phyloP scores from a whole-genome alignment of 2,797 vertebrate genomes.

The Muraenolepis orangiensis region DNA sequence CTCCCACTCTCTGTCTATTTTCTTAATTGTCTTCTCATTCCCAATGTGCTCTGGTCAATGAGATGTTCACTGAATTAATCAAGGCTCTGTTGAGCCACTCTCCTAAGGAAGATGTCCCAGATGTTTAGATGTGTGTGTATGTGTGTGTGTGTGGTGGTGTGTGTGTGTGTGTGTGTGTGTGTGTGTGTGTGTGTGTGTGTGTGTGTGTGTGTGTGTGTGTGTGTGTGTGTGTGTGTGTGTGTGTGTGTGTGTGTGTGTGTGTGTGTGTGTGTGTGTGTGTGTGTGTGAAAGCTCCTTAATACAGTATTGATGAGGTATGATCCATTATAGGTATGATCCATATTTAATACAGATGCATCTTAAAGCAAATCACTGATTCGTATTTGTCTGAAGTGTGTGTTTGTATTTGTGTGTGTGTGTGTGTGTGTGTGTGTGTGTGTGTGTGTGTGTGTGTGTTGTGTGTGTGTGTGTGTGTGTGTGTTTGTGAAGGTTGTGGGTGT shows the following conservation, averaged over 20 bases:
- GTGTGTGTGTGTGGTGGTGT: not conserved
- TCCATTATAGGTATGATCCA: not conserved
- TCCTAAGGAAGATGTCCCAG: not conserved
- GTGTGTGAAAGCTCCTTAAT: not conserved
- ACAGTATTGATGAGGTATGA: not conserved
- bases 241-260: too few species aligned
- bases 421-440: not conserved
- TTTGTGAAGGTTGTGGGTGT: not conserved
- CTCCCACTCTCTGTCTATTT: not conserved
- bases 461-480: not conserved
- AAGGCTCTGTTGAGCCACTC: slow-evolving; percentile 9
- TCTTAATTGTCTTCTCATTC: not conserved
- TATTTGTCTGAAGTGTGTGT: not conserved
- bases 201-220: too few species aligned
- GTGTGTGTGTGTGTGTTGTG: too few species aligned
- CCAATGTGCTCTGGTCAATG: not conserved
- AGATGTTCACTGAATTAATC: not conserved
- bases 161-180: too few species aligned
- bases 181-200: too few species aligned
- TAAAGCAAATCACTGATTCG: not conserved
- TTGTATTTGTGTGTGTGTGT: too few species aligned
- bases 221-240: too few species aligned
- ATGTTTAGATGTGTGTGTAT: not conserved
- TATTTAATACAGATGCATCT: not conserved
- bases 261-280: not conserved